Base-by-base conservation (phyloP, 2,113 vertebrate genomes). In the Nesogale talazaci region DNA sequence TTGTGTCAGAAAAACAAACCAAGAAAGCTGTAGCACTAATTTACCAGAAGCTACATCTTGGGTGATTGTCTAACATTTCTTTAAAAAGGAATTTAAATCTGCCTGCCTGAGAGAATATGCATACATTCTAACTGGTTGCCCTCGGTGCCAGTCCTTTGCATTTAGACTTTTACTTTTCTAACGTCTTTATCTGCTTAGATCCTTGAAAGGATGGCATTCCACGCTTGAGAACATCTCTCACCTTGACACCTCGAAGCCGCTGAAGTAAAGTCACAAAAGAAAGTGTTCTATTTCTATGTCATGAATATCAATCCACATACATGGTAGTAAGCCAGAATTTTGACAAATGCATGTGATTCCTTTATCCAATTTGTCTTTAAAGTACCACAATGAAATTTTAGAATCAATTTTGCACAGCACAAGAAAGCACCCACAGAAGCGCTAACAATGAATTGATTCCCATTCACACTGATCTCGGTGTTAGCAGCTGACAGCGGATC, bases 321-420 rank as follows among this genome's bases (percentile, higher is more conserved):
- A n/a, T 46, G 20, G 16, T 31, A 77, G 67, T 20, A 77, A 77
- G 84, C 67, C 52, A 88, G 40, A 52, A 76, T 61, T 84, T 79
- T 59, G 23, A 34, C 25, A 65, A 85, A 31, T 34, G 0, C 57
- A 63, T 88, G 42, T 46, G 25, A 74, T 82, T 46, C 29, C 46
- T 63, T 75, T 88, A 82, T 72, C 63, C 46, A 36, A 5, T 29
- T 90, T 88, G 9, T 69, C 31, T 52, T 88, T 87, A 79, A 90
- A 25, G 76, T 80, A 75, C 70, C 17, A 75, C 15, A 61, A n/a
- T 63, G 70, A 76, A 40, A 9, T 83, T 59, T 84, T 1, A 59
- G 75, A 94, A 52, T 69, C 2, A 77, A 27, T 57, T 63, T 56
- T 3, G n/a, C 22, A 61, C 46, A 52, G 14, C 46, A 52, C 10